Percentiles rank a stretch among this genome's conserved stretches.
Evolutionary conservation across 2,888 invertebrate genomes (phyloP).

Genomic region (Eupsilia transversa): DNA sequence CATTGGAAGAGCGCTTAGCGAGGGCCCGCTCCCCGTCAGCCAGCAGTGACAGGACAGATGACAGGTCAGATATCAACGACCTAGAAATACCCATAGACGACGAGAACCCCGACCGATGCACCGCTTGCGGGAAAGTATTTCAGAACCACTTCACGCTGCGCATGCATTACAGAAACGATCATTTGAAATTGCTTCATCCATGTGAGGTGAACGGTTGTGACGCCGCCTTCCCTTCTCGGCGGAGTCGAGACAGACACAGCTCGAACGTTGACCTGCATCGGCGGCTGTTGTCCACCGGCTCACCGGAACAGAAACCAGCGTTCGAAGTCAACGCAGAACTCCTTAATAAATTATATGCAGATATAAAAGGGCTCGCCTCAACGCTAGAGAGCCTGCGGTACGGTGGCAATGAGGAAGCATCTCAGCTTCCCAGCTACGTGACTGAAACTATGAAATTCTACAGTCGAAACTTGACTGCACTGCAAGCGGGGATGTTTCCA

Average conservation of each 20-base stretch:
- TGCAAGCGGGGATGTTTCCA: slow-evolving; percentile 86
- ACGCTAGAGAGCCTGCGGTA: slow-evolving; percentile 92
- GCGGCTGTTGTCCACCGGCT: slow-evolving; percentile 86
- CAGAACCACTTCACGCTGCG: slow-evolving; percentile 97
- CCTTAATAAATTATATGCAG: slow-evolving; percentile 95
- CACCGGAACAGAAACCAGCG: slow-evolving; percentile 88
- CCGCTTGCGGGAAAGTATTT: slow-evolving; percentile 96
- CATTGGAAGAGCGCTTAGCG: slow-evolving; percentile 88
- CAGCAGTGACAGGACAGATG: slow-evolving; percentile 86
- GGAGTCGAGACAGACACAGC: slow-evolving; percentile 91
- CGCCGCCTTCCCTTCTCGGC: slow-evolving; percentile 97
- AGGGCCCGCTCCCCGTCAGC: slow-evolving; percentile 88
- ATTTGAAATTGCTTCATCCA: slow-evolving; percentile 96
- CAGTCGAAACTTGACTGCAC: slow-evolving; percentile 84
- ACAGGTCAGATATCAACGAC: slow-evolving; percentile 86
- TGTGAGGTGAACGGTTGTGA: slow-evolving; percentile 97
- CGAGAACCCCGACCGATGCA: slow-evolving; percentile 96
- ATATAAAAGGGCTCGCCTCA: slow-evolving; percentile 91
- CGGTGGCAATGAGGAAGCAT: slow-evolving; percentile 84
- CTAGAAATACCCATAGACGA: slow-evolving; percentile 96
- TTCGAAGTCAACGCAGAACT: slow-evolving; percentile 95
- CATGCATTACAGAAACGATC: slow-evolving; percentile 97
- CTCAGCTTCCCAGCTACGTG: slow-evolving; percentile 86
- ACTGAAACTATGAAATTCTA: slow-evolving; percentile 89
- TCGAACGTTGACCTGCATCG: slow-evolving; percentile 90